Base-by-base conservation (phyloP, 2,113 vertebrate species). In the Petaurus breviceps region DNA sequence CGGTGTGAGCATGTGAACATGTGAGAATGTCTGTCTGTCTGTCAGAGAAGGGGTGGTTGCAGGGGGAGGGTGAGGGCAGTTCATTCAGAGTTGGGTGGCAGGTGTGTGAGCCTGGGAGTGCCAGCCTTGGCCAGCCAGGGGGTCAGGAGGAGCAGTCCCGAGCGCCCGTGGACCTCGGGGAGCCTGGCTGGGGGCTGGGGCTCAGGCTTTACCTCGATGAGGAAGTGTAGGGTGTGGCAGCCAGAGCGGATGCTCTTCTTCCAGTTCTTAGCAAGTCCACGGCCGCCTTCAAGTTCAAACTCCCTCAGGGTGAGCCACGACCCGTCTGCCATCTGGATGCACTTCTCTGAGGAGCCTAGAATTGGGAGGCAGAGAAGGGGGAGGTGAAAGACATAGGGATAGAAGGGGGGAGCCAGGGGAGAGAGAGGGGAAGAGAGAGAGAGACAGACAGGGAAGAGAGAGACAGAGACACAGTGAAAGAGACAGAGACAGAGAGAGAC, bases 401-500 rank as follows among this genome's bases (percentile, higher is more conserved):
- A 16, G 1, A 25, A 24, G 3, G 3, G 26, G 8, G 14, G 24
- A n/a, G 89, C 14, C 8, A 37, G 12, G 16, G 31, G 14, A 37
- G 8, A 28, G 55, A 28, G 55, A 57, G 55, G 2, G 8, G 9
- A 8, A 37, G 31, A 68, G 28, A 57, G 54, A 37, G 31, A 68
- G 28, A 57, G 54, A 55, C 5, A 55, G 24, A 26, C 1, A 28
- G 57, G 28, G 26, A 12, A 28, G 57, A 57, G 26, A 12, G 8
- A 61, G 26, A 25, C 0, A 47, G 46, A 49, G 25, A 49, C 1
- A 26, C 25, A 24, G 47, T 2, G 14, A 25, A 14, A 47, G 26
- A 3, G 16, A 12, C 19, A 8, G 46, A 22, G 24, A 22, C 0
- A 7, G 16, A 7, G 6, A 31, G 10, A 7, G 19, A 1, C 9